Conservation (phyloP, 2,113 vertebrate genomes). For the Phylloscopus trochilus region DNA sequence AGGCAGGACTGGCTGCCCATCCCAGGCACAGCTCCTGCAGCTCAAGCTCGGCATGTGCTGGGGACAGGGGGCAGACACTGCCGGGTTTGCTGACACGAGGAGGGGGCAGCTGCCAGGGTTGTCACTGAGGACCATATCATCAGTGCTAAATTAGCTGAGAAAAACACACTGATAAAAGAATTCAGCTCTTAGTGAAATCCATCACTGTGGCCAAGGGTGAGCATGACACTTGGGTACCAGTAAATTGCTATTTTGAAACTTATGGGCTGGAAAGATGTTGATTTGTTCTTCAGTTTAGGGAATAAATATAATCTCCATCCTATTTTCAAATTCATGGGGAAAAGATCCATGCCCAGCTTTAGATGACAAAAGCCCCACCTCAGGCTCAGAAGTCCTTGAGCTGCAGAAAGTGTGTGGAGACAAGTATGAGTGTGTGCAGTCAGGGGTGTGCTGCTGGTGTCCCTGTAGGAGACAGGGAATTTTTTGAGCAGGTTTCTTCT, state of each 20-base stretch:
- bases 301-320: neutral
- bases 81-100: accelerated
- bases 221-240: neutral
- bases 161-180: neutral
- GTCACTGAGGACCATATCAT: neutral
- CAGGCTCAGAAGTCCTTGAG: neutral
- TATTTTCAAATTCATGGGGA: neutral
- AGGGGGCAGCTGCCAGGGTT: neutral
- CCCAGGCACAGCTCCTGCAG: neutral
- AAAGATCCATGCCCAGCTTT: neutral
- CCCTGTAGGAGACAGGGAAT: neutral
- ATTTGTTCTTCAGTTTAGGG: conserved; percentile 15
- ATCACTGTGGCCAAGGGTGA: conserved; percentile 2
- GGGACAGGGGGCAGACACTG: neutral
- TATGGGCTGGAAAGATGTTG: conserved; percentile 8
- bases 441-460: neutral
- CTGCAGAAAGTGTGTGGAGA: neutral
- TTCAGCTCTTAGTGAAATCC: neutral
- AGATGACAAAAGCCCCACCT: neutral
- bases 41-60: accelerated
- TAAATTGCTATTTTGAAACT: conserved; percentile 16
- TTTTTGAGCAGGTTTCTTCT: neutral
- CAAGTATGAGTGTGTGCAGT: neutral
- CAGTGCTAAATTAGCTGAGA: conserved; percentile 23
- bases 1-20: neutral